Evolutionary conservation across 2,113 vertebrate genomes (phyloP).

Genomic region (Leuciscus idus): DNA sequence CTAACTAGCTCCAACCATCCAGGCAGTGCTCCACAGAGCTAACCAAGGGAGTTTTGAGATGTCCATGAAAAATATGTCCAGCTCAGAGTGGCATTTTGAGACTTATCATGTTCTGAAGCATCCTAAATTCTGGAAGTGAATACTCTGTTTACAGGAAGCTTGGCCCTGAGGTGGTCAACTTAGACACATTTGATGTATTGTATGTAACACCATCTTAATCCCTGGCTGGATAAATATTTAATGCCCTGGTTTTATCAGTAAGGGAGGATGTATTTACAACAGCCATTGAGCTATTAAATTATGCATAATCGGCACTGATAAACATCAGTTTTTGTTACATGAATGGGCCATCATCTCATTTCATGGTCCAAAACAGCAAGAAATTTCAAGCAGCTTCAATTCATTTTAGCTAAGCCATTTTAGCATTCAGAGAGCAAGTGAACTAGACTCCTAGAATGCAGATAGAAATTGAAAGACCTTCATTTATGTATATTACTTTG

Average conservation of each 20-base stretch:
- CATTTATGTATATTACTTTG: background rate
- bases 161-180: constrained; percentile 33
- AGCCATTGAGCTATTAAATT: constrained; percentile 57
- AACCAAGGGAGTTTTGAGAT: constrained; percentile 3
- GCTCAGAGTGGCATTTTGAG: constrained; percentile 23
- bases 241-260: constrained; percentile 61
- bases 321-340: constrained; percentile 55
- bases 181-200: constrained; percentile 57
- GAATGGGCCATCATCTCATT: constrained; percentile 44
- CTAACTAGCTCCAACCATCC: constrained; percentile 16
- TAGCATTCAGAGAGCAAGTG: constrained; percentile 3
- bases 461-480: background rate
- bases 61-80: constrained; percentile 8
- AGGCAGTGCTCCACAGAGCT: background rate
- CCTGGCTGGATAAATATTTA: constrained; percentile 60
- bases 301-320: constrained; percentile 55
- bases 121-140: constrained; percentile 49
- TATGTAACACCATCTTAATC: constrained; percentile 64
- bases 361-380: background rate
- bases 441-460: background rate
- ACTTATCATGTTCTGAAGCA: constrained; percentile 22
- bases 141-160: constrained; percentile 53
- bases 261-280: constrained; percentile 63
- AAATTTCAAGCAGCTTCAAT: constrained; percentile 11
- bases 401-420: background rate